Conservation (phyloP, 2,888 invertebrate species). For the Eupithecia dodoneata region DNA sequence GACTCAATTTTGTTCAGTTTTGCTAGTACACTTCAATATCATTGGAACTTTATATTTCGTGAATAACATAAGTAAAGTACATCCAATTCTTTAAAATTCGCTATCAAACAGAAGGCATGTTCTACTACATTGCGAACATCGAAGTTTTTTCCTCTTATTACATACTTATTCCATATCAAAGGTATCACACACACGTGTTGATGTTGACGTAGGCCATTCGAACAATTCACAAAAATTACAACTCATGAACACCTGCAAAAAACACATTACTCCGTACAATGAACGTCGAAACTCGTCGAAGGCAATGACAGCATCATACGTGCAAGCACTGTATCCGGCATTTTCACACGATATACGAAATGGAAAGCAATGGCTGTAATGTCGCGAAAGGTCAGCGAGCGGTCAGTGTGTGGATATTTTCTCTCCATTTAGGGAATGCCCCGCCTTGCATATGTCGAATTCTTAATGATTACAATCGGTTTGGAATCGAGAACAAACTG, state of each 20-base stretch:
- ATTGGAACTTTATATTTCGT: background rate
- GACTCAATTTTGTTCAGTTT: conserved; percentile 24
- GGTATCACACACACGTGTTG: conserved; percentile 3
- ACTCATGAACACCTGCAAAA: conserved; percentile 26
- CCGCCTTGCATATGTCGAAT: conserved; percentile 47
- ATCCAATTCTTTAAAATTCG: background rate
- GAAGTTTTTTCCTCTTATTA: background rate
- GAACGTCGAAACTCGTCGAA: conserved; percentile 23
- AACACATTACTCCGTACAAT: conserved; percentile 25
- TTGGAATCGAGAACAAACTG: conserved; percentile 16
- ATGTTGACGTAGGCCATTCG: conserved; percentile 7
- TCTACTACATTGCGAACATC: background rate
- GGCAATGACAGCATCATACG: conserved; percentile 25
- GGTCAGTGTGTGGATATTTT: conserved; percentile 62
- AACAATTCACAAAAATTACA: conserved; percentile 21
- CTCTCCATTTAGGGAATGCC: conserved; percentile 71
- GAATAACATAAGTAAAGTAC: background rate
- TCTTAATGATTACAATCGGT: conserved; percentile 30
- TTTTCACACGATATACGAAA: conserved; percentile 44
- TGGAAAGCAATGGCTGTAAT: conserved; percentile 45
- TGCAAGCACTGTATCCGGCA: conserved; percentile 31
- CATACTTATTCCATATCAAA: background rate
- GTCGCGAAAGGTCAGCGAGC: conserved; percentile 56
- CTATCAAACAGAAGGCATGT: background rate
- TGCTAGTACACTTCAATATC: background rate